Conservation (phyloP, 2,888 invertebrate species). For the Phengaris arion region DNA sequence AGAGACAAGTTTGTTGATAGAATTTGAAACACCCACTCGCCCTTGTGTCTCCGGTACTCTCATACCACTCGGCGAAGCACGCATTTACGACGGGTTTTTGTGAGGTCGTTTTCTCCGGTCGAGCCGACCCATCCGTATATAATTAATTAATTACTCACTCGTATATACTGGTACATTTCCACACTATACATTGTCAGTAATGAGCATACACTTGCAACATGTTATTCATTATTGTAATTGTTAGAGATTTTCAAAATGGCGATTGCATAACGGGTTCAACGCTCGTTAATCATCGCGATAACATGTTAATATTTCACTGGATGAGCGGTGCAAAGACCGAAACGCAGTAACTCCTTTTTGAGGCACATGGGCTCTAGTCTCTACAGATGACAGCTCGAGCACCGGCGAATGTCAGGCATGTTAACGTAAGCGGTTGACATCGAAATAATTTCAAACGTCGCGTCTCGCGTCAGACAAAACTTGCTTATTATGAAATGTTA, state of each 20-base stretch:
- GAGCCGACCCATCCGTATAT: not conserved
- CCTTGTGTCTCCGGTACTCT: too few species aligned
- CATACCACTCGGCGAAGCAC: too few species aligned
- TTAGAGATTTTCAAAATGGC: slow-evolving; percentile 15
- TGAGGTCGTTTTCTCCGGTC: not conserved
- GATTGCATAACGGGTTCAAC: slow-evolving; percentile 39
- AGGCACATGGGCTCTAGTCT: too few species aligned
- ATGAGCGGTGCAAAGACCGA: slow-evolving; percentile 2
- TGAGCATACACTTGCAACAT: not conserved
- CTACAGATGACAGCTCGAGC: too few species aligned
- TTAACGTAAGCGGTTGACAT: too few species aligned
- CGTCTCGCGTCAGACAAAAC: too few species aligned
- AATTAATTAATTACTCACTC: not conserved
- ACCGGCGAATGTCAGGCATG: too few species aligned
- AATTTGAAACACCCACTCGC: too few species aligned
- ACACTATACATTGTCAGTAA: not conserved
- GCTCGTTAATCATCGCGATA: slow-evolving; percentile 40
- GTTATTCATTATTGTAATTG: not conserved
- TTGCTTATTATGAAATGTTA: too few species aligned
- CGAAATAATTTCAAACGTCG: too few species aligned
- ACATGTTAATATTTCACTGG: slow-evolving; percentile 15
- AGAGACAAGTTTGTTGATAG: too few species aligned
- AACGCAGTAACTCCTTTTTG: not conserved
- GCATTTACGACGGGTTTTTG: too few species aligned
- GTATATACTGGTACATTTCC: not conserved